phyloP scores from a whole-genome alignment of 2,113 vertebrate genomes.

The Cryptotis parvus region DNA sequence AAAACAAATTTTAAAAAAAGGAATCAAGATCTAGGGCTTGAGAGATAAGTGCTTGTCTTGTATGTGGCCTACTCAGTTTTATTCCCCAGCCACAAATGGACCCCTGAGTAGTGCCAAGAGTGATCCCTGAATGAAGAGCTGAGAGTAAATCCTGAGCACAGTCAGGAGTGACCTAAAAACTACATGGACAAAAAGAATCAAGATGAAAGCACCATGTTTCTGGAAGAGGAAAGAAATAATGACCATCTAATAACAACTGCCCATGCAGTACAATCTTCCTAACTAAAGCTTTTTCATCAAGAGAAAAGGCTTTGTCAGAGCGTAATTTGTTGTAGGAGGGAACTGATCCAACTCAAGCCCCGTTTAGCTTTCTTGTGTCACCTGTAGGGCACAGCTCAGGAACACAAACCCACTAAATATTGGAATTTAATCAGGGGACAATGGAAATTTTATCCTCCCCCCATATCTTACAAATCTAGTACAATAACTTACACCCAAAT shows the following conservation, averaged over 20 bases:
- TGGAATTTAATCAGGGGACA: not conserved
- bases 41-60: too few relatives aligned
- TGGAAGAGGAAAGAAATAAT: not conserved
- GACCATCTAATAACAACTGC: not conserved
- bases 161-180: too few relatives aligned
- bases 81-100: too few relatives aligned
- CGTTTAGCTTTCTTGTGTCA: not conserved
- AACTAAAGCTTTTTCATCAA: not conserved
- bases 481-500: not conserved
- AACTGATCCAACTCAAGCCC: not conserved
- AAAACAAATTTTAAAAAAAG: too few relatives aligned
- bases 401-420: not conserved
- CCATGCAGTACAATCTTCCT: not conserved
- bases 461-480: not conserved
- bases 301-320: not conserved
- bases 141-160: too few relatives aligned
- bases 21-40: too few relatives aligned
- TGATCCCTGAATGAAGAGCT: too few relatives aligned
- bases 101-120: too few relatives aligned
- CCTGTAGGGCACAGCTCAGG: not conserved
- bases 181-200: not conserved
- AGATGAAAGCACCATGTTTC: not conserved
- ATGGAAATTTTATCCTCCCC: not conserved
- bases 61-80: too few relatives aligned
- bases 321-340: not conserved